Conservation (phyloP, 2,113 vertebrate species). For the Calypte anna region DNA sequence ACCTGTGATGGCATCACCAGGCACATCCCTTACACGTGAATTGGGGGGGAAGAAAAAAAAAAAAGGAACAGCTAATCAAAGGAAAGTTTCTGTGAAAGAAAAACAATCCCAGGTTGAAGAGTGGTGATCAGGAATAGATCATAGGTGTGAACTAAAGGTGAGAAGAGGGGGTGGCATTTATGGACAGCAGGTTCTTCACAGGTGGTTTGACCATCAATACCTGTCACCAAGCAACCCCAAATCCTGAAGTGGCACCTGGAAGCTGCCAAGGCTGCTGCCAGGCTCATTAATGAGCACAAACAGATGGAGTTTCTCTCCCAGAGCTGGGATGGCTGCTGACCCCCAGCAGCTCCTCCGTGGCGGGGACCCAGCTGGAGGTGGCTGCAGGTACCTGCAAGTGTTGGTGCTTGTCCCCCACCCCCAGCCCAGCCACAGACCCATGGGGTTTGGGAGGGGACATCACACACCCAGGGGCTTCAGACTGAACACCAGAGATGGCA, state of each 20-base stretch:
- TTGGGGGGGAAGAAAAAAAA: accelerated
- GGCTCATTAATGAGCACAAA: constrained; percentile 40
- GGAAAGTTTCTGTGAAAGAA: background rate
- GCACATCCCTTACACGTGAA: too few species aligned
- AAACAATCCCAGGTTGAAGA: background rate
- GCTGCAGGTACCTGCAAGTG: background rate
- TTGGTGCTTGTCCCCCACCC: background rate
- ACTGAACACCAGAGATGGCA: accelerated
- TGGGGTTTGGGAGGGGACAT: background rate
- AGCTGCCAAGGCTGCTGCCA: background rate
- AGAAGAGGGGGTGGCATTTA: background rate
- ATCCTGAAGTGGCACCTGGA: background rate
- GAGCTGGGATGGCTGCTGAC: too few species aligned
- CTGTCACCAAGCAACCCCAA: background rate
- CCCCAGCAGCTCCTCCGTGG: too few species aligned
- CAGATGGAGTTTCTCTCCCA: background rate
- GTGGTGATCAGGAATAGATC: background rate
- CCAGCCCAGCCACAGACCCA: background rate
- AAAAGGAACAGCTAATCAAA: background rate
- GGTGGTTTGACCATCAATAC: background rate
- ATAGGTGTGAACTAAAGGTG: accelerated
- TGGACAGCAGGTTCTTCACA: background rate
- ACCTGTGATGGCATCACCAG: background rate
- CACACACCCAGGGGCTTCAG: accelerated
- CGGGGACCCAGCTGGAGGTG: background rate